Evolutionary conservation across 2,113 vertebrate genomes (phyloP), one percentile per base, ranked within the genome.

Genomic region (Pedionomus torquatus): DNA sequence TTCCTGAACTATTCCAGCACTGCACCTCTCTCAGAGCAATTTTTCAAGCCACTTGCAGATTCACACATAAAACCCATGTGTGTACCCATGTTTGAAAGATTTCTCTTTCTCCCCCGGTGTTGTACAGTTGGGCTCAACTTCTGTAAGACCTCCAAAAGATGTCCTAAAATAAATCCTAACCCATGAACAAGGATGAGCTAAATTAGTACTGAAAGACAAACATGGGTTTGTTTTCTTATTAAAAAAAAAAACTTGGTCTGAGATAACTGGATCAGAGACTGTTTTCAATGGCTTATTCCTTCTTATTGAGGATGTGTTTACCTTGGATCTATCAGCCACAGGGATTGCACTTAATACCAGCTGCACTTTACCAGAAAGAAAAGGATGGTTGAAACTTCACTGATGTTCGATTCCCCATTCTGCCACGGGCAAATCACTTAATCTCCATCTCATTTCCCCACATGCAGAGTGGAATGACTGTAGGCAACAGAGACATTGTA

Each of bases 401-500:
- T 87, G 57, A 66, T 85, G 70, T 89, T 93, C 8, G 1, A 76
- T 91, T 92, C 80, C 76, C 52, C 21, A 24, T 69, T 89, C 77
- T 92, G 86, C 74, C 74, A 72, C 3, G 1, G 70, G 61, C 76
- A 92, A 68, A 93, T 66, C 89, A 93, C 39, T 95, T 90, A 65
- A 92, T 95, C 90, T 95, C 55, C 74, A 68, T 76, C 94, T 94
- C 70, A 87, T 74, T 94, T 95, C 83, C 89, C 63, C 61, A 63
- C 83, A 69, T 4, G 5, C 54, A 87, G 58, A 91, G 35, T 30
- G 61, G 52, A 82, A 44, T 61, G 68, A 82, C 69, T 48, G 41
- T 66, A 76, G 49, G 51, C 55, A 95, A 85, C 16, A 54, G 55
- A 65, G 54, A 31, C 15, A 10, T 4, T 15, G 18, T 58, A 84